A percentile compares a stretch with the other conserved stretches of the same genome.
Evolutionary conservation across 2,113 vertebrate genomes (phyloP).

Genomic region (Aspiorhynchus laticeps): DNA sequence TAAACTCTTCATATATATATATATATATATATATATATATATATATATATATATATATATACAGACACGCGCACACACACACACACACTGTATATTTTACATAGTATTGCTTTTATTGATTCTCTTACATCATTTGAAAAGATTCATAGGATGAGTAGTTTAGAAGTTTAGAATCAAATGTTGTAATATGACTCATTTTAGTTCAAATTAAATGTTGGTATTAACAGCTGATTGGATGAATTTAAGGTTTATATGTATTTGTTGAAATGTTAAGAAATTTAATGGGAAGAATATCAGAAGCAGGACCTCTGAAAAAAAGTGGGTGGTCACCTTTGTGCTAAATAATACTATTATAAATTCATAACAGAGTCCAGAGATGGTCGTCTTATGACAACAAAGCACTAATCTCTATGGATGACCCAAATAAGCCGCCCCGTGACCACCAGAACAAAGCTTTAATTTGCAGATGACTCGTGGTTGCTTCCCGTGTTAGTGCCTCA

Average conservation of each 20-base stretch:
- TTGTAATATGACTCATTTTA: background rate
- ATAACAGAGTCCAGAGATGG: background rate
- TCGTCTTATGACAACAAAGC: background rate
- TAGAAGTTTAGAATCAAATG: background rate
- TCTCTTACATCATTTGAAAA: background rate
- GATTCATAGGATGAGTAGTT: background rate
- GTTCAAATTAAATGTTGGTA: background rate
- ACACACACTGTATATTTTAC: too few relatives aligned
- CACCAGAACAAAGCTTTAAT: conserved; percentile 29
- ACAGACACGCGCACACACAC: too few relatives aligned
- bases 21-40: too few relatives aligned
- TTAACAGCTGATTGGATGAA: background rate
- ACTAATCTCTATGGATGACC: conserved; percentile 20
- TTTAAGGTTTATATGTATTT: background rate
- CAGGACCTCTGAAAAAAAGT: background rate
- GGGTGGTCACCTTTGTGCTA: background rate
- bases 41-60: too few relatives aligned
- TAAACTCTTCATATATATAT: too few relatives aligned
- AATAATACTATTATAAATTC: background rate
- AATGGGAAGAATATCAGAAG: background rate
- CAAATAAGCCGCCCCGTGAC: conserved; percentile 10
- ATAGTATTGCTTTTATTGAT: background rate
- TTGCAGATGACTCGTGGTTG: conserved; percentile 26
- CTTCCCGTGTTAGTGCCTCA: conserved; percentile 39
- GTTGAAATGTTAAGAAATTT: background rate